Evolutionary conservation across 2,113 vertebrate genomes (phyloP).

Genomic region (Charadrius vociferus): DNA sequence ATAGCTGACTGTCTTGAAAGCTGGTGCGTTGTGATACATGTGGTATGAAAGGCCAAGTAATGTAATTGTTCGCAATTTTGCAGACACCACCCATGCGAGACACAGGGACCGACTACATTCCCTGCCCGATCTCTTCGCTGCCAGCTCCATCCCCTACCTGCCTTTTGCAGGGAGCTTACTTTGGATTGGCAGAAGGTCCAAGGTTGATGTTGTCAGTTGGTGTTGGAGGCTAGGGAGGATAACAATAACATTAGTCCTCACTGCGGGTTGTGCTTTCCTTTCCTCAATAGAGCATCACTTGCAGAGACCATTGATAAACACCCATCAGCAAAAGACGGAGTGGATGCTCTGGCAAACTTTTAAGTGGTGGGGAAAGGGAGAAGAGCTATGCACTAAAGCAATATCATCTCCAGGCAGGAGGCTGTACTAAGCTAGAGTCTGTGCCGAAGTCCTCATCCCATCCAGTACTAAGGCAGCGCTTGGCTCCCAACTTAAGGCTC

Average conservation of each 20-base stretch:
- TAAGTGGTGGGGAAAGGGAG: neutral
- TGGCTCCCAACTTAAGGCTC: neutral
- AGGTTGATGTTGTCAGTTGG: constrained; percentile 87
- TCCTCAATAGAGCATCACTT: neutral
- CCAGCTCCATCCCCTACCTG: neutral
- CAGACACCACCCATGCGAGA: neutral
- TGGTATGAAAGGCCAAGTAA: neutral
- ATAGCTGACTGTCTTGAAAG: neutral
- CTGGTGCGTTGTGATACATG: neutral
- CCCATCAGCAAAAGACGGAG: neutral
- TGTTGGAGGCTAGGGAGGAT: constrained; percentile 65
- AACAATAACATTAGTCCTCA: neutral
- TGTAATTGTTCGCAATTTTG: neutral
- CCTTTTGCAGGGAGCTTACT: constrained; percentile 81
- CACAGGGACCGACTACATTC: neutral
- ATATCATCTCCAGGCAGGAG: neutral
- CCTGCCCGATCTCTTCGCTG: neutral
- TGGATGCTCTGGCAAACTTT: neutral
- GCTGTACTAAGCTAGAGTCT: neutral
- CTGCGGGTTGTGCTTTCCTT: neutral
- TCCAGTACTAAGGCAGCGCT: neutral
- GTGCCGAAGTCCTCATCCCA: neutral
- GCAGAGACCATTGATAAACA: neutral
- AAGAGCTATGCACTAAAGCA: neutral
- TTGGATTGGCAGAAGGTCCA: constrained; percentile 94